Percentiles rank a stretch among this genome's conserved stretches.
These are phyloP conservation scores for Sceloporus tristichus DNA, from an alignment of 2,113 vertebrate species.

Conservation along the genomic window DNA sequence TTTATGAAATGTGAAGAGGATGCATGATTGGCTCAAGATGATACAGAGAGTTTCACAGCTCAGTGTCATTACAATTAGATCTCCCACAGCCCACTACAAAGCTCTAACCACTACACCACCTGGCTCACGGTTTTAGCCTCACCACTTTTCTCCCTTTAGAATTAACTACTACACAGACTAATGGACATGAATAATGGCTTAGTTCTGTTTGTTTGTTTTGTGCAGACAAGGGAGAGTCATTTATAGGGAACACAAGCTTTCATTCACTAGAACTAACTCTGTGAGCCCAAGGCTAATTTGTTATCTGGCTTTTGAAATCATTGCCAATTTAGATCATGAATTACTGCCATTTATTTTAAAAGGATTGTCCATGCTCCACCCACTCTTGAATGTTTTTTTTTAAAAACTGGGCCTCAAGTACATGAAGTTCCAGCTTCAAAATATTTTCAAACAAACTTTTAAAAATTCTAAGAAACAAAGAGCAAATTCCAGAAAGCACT, in stretches of 20 bases:
- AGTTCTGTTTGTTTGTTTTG: not conserved
- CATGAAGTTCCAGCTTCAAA: not conserved
- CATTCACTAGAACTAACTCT: constrained; percentile 39
- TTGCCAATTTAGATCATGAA: constrained; percentile 17
- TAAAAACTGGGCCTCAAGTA: not conserved
- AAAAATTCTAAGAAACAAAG: constrained; percentile 20
- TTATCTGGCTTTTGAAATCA: not conserved
- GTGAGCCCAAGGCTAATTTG: constrained; percentile 56
- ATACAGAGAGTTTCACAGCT: not conserved
- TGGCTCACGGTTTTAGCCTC: not conserved
- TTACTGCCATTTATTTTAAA: constrained; percentile 34
- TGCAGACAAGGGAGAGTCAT: not conserved
- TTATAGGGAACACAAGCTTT: not conserved
- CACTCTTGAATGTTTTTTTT: not conserved
- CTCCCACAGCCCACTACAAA: not conserved
- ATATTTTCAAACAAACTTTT: not conserved
- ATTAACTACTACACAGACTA: not conserved
- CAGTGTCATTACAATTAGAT: not conserved
- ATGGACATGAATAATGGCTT: not conserved
- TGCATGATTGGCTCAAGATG: not conserved
- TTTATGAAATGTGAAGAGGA: too few species aligned
- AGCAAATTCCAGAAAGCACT: constrained; percentile 66
- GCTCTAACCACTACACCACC: not conserved
- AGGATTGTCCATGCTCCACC: not conserved
- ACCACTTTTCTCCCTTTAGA: not conserved